phyloP scores from a whole-genome alignment of 2,888 invertebrate species.

The Pterostichus madidus region DNA sequence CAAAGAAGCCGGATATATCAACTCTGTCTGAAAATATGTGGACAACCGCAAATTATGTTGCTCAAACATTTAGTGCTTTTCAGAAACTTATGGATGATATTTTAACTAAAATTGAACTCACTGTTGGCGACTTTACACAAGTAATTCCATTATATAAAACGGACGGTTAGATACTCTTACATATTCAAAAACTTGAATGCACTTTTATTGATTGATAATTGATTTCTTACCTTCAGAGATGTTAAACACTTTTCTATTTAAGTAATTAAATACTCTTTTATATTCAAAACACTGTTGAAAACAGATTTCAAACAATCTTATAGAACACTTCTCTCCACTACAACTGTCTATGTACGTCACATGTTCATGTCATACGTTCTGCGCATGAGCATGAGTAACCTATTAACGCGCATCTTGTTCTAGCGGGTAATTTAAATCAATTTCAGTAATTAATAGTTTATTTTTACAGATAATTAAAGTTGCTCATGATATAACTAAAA shows the following conservation, averaged over 20 bases:
- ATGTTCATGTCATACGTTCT: too few relatives aligned
- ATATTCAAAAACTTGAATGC: not conserved
- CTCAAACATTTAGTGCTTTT: constrained; percentile 80
- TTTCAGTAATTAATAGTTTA: constrained; percentile 3
- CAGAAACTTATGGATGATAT: constrained; percentile 79
- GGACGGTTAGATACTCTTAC: constrained; percentile 1
- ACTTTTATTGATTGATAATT: constrained; percentile 1
- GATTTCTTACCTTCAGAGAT: not conserved
- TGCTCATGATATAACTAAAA: constrained; percentile 74
- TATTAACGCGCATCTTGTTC: not conserved
- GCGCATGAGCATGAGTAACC: too few relatives aligned
- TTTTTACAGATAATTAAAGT: constrained; percentile 81
- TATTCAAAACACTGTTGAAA: too few relatives aligned
- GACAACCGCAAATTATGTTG: constrained; percentile 83
- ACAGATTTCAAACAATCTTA: too few relatives aligned
- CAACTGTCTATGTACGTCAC: too few relatives aligned
- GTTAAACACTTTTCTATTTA: not conserved
- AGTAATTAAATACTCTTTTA: not conserved
- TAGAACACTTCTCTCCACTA: too few relatives aligned
- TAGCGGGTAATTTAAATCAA: not conserved
- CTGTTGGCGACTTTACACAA: constrained; percentile 82
- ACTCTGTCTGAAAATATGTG: constrained; percentile 85
- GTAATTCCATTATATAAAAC: constrained; percentile 74
- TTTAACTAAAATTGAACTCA: constrained; percentile 79
- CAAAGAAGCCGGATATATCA: constrained; percentile 70